A percentile compares a stretch with the other conserved stretches of the same genome.
Conservation (phyloP, 2,113 vertebrate genomes). For the Chionodraco myersi region DNA sequence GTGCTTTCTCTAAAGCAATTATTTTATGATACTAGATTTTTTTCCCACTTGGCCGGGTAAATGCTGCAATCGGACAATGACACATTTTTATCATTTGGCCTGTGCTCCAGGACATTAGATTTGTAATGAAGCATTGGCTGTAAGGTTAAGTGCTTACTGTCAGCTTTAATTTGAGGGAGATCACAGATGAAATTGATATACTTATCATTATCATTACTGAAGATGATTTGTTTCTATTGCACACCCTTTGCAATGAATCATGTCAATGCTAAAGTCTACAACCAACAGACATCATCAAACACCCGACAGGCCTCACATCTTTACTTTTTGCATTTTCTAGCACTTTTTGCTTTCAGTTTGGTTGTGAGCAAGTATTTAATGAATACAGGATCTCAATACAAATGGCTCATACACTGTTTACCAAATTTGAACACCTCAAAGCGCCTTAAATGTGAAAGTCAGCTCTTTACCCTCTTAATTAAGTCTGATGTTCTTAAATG, state of each 20-base stretch:
- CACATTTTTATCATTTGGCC: conserved; percentile 28
- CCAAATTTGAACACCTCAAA: neutral
- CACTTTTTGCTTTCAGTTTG: neutral
- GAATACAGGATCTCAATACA: no score
- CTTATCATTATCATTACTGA: neutral
- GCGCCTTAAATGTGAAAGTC: neutral
- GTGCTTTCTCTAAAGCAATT: conserved; percentile 53
- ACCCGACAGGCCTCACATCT: neutral
- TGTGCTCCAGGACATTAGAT: neutral
- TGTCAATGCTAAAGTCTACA: neutral
- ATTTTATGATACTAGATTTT: conserved; percentile 39
- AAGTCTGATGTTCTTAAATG: neutral
- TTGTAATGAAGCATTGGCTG: conserved; percentile 6
- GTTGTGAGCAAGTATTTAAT: neutral
- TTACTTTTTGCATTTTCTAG: conserved; percentile 1
- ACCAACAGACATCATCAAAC: neutral
- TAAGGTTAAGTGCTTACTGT: neutral
- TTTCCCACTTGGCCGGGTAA: conserved; percentile 13
- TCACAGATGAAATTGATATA: neutral
- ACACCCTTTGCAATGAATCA: neutral
- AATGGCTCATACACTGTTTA: neutral
- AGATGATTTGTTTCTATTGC: neutral
- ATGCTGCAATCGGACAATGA: conserved; percentile 15
- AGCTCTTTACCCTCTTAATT: neutral
- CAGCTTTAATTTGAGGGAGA: neutral